Evolutionary conservation across 2,797 vertebrate genomes (phyloP), one percentile per base, ranked within the genome.

Genomic region (Acridotheres tristis): DNA sequence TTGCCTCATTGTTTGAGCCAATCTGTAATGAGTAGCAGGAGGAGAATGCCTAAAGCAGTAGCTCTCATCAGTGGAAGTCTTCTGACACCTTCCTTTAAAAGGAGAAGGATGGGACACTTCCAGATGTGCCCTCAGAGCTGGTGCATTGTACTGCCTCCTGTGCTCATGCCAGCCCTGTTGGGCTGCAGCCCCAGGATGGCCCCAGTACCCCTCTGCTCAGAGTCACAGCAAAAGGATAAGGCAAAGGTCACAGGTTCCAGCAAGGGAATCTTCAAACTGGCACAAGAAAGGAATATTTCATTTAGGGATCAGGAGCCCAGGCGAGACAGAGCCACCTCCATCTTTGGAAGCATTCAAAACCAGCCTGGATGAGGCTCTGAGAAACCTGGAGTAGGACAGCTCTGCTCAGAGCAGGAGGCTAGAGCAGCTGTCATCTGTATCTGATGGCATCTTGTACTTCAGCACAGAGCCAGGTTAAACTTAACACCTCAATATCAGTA

Each of bases 131-230:
- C 0, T 27, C 55, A 73, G 26, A 79, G 61, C 51, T 61, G 48
- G 16, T 34, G 45, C 26, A 13, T 34, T 26, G 34, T 17, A 4
- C 29, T 66, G 26, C 23, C 42, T 47, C 29, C 47, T 27, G 23
- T 58, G 54, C 16, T 50, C 22, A 14, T 38, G 27, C 69, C 73
- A 81, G 32, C 26, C 65, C 26, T 11, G 1, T 5, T 0, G 0
- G 29, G 36, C 65, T 74, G 65, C 69, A 78, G 50, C 22, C 32
- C 36, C 25, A n/a, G 62, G 11, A 14, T 30, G 34, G 67, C 9
- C 21, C 5, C 34, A 54, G 47, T 3, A 27, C 40, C 20, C 40
- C 16, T 74, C 75, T 79, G 16, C 63, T 85, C 9, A 8, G 18
- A 15, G 53, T 55, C 55, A 74, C 53, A n/a, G 18, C 1, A 2